Percentiles rank a stretch among this genome's conserved stretches.
phyloP scores from a whole-genome alignment of 2,797 vertebrate species.

The Emys orbicularis region DNA sequence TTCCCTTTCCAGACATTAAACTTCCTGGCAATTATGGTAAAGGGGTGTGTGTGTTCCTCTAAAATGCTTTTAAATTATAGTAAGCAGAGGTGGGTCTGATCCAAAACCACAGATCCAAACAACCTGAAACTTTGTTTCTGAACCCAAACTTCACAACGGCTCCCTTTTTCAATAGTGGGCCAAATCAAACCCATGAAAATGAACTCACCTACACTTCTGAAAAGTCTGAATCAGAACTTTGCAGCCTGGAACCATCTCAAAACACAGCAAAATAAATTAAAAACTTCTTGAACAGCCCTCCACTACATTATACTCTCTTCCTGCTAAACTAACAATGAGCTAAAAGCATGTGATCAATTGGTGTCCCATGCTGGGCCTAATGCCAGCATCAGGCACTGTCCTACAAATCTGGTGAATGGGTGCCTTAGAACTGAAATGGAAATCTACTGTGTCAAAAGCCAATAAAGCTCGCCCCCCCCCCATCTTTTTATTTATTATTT shows the following conservation, averaged over 20 bases:
- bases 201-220: background rate
- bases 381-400: slow-evolving; percentile 60
- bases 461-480: slow-evolving; percentile 9
- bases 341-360: slow-evolving; percentile 50
- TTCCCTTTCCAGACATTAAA: background rate
- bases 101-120: background rate
- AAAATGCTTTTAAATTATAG: background rate
- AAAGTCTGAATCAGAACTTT: slow-evolving; percentile 19
- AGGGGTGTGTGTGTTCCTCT: background rate
- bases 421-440: slow-evolving; percentile 59
- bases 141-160: background rate
- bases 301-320: slow-evolving; percentile 41
- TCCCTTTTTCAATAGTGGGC: background rate
- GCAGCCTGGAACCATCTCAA: background rate
- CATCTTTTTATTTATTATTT: slow-evolving; percentile 54
- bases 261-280: slow-evolving; percentile 52
- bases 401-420: slow-evolving; percentile 62
- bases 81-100: background rate
- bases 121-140: background rate
- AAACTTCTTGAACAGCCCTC: slow-evolving; percentile 43
- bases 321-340: slow-evolving; percentile 61
- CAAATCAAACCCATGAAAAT: background rate
- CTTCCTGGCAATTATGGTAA: background rate
- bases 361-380: slow-evolving; percentile 33
- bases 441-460: slow-evolving; percentile 58